These are phyloP conservation scores for Lathronympha strigana DNA, from an alignment of 2,888 invertebrate genomes.

Conservation along the genomic window DNA sequence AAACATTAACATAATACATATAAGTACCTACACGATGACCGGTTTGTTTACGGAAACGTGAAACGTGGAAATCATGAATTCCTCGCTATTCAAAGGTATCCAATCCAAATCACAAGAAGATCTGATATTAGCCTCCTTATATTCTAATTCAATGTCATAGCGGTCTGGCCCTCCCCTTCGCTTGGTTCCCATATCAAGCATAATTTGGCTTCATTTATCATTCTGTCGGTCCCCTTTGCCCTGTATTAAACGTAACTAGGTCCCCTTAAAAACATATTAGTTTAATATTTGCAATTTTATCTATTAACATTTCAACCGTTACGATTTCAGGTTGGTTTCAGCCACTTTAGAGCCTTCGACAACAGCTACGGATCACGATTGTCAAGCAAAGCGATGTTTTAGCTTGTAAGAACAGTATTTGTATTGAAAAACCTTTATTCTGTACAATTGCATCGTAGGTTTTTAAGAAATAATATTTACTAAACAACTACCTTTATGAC, in stretches of 20 bases:
- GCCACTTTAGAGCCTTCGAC: background rate
- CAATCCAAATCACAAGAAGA: constrained; percentile 14
- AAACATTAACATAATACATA: no score
- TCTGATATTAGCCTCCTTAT: constrained; percentile 19
- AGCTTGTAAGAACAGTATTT: no score
- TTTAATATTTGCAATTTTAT: constrained; percentile 20
- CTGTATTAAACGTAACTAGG: constrained; percentile 37
- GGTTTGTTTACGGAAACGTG: no score
- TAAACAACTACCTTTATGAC: no score
- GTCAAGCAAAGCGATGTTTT: no score
- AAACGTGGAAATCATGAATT: background rate
- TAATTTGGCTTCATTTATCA: constrained; percentile 41
- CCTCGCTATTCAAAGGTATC: background rate
- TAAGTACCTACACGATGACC: no score
- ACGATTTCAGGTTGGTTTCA: background rate
- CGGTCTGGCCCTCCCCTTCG: constrained; percentile 35
- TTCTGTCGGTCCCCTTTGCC: constrained; percentile 38
- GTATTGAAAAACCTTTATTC: no score
- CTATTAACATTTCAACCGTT: background rate
- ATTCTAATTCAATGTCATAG: constrained; percentile 35
- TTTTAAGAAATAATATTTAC: no score
- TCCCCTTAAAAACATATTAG: constrained; percentile 36
- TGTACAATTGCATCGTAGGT: no score
- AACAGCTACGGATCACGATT: no score
- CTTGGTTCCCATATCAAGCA: constrained; percentile 37